Base-by-base conservation (phyloP, 2,113 vertebrate species). In the Furnarius figulus region DNA sequence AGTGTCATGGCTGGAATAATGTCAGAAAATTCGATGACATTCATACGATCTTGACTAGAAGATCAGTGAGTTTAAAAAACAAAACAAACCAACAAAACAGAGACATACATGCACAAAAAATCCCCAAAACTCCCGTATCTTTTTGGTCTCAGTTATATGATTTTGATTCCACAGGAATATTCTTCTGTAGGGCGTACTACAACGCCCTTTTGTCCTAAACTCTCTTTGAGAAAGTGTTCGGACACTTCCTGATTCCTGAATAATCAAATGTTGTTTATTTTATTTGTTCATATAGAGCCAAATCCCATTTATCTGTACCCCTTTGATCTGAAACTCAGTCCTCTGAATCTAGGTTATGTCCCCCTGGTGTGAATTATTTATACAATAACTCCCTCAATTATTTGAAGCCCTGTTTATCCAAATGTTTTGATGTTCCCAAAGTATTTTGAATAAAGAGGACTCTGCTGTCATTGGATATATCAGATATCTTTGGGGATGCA, bases 301-400 rank as follows among this genome's bases (percentile, higher is more conserved):
- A 96, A 95, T 93, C 86, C 72, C 50, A 86, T 89, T 96, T 97
- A 85, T 97, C 81, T 92, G 62, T 79, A 92, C 68, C 84, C 78
- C 94, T 96, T 97, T 97, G 97, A 97, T 97, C 91, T 97, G 83
- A 95, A 96, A 95, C 72, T 89, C 81, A 58, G 61, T 95, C 89
- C 92, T 95, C 86, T 95, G 95, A 97, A 97, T 96, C 93, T 97
- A 97, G 96, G 97, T 96, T 97, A 97, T 95, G 96, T 97, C 97
- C 96, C 97, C 80, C 85, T 96, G 90, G 95, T 97, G 47, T 97
- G 93, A 97, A 96, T 94, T 96, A 90, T 94, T 96, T 97, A 97
- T 94, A 97, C 93, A 97, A 96, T 91, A 97, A 94, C 74, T 96
- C 90, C 84, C 95, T 96, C 93, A 96, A 96, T 97, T 96, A 97